Evolutionary conservation across 2,113 vertebrate species (phyloP), one percentile per base, ranked within the genome.

Genomic region (Henicopernis longicauda): DNA sequence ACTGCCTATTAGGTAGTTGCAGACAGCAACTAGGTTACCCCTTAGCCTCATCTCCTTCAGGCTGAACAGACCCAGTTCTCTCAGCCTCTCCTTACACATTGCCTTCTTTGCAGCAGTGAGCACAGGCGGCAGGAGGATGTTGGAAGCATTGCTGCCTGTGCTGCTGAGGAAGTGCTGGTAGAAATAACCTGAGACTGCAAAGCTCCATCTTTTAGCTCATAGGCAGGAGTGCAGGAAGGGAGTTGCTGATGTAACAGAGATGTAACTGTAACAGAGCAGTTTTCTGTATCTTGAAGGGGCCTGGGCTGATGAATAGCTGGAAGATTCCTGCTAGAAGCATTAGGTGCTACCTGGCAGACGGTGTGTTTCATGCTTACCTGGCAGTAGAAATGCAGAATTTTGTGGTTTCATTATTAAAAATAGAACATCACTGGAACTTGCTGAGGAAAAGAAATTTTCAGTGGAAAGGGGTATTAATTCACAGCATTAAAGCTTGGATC

Each of bases 71-170:
- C 16, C 7, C 36, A 4, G 12, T 20, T 38, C 47, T 45, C 70
- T 21, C 34, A 12, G 38, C 23, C n/a, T 71, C n/a, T 47, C 42
- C 38, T 36, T 25, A 11, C 18, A 2, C 7, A 1, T 20, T 21
- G 49, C 34, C 42, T 55, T 15, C 83, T 31, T 14, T 4, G 36
- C 63, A 32, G 74, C 38, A 19, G 44, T 3, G n/a, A 34, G 67
- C 25, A 13, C 16, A 7, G 49, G 42, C 4, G 1, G 47, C 50
- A 7, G 34, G 32, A 69, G 11, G 36, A 21, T 1, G 0, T 2
- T 17, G 55, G 78, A 21, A 25, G 23, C 19, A 1, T 10, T 3
- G 14, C 50, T 74, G 55, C 47, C 31, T 31, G n/a, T 21, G 25
- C 42, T 16, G 18, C 42, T 14, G 21, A 32, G 47, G 65, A 54